Evolutionary conservation across 2,797 vertebrate species (phyloP), one percentile per base, ranked within the genome.

Genomic region (Dicrostonyx torquatus): DNA sequence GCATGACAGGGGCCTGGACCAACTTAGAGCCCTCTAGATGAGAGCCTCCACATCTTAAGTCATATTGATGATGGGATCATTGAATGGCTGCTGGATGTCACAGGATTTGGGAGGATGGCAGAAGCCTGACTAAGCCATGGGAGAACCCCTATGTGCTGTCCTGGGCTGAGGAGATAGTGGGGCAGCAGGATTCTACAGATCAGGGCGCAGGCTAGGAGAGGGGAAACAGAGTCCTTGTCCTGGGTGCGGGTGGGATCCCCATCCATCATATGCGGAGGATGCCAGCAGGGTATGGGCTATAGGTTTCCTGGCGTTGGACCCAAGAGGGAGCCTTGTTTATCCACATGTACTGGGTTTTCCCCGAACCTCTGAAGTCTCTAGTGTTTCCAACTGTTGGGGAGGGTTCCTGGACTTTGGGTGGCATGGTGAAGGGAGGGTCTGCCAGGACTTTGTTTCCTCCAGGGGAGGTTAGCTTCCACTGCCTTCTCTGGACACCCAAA

Each of bases 261-360:
- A 40, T 43, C 11, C 18, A 10, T 73, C 50, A 2, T 60, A 34
- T 87, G 37, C 29, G 22, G 85, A 43, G 68, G 66, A 70, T 24
- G 45, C n/a, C 18, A 17, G 26, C 15, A 2, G 1, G n/a, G 40
- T 26, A 8, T 64, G 79, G 29, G n/a, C 0, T 9, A 5, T 45
- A 70, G 79, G 22, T 83, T 0, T 70, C 24, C 26, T 91, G 53
- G 26, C 55, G 76, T 50, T 92, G 79, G 62, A 20, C n/a, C 43
- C 11, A 48, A 37, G 70, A 55, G 50, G 15, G 70, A 37, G 14
- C 8, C 84, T 13, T 64, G 64, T 24, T 9, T 13, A 29, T 60
- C 53, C 29, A 29, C 34, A 15, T 22, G 70, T 62, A n/a, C 40
- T 72, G 75, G 11, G 9, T 37, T 43, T 10, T 1, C 22, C 45